These are phyloP conservation scores for Rhamphomyia laevipes DNA, from an alignment of 2,888 invertebrate species.

Conservation along the genomic window DNA sequence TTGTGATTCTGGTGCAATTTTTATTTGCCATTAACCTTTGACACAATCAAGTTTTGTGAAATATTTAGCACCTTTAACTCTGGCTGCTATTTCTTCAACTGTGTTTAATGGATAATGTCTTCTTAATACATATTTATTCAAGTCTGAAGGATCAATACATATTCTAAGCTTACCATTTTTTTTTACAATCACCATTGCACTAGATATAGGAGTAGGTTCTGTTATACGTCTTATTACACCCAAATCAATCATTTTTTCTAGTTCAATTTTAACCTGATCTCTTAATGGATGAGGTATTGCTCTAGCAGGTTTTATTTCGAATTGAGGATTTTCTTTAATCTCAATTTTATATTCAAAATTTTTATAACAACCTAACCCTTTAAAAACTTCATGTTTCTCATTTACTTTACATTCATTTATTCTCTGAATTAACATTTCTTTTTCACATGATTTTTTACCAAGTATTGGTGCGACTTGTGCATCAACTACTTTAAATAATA, in stretches of 20 bases:
- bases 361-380: constrained; percentile 12
- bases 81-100: constrained; percentile 13
- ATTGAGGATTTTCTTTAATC: constrained; percentile 10
- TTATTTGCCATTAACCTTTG: neutral
- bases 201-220: constrained; percentile 10
- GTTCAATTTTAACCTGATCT: constrained; percentile 11
- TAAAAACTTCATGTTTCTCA: constrained; percentile 6
- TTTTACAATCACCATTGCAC: constrained; percentile 12
- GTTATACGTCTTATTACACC: constrained; percentile 7
- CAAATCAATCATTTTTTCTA: constrained; percentile 11
- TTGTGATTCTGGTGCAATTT: neutral
- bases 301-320: constrained; percentile 12
- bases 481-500: neutral
- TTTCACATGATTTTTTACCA: too few relatives aligned
- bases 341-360: constrained; percentile 8
- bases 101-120: constrained; percentile 14
- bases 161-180: constrained; percentile 11
- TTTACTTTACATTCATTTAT: too few relatives aligned
- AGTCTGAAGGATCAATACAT: constrained; percentile 9
- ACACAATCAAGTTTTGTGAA: constrained; percentile 8
- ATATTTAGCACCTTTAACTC: constrained; percentile 12
- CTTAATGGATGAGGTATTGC: constrained; percentile 13
- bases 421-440: too few relatives aligned
- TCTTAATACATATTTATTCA: constrained; percentile 13
- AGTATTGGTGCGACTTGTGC: constrained; percentile 7